phyloP scores from a whole-genome alignment of 2,113 vertebrate species.

The Lontra canadensis region DNA sequence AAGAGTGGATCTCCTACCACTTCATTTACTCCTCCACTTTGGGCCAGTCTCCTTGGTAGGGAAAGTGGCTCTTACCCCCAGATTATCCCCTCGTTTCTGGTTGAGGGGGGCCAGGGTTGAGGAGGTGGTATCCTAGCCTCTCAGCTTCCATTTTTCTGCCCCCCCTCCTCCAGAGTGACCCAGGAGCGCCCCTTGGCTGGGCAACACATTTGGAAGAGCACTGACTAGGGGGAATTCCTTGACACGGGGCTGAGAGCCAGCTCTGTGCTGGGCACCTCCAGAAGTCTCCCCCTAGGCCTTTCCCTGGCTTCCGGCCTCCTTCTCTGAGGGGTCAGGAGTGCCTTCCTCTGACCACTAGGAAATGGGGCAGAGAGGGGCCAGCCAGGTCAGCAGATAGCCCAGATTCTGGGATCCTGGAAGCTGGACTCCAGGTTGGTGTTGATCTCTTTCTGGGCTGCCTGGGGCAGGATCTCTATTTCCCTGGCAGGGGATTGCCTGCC shows the following conservation, averaged over 20 bases:
- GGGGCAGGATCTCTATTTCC: not conserved
- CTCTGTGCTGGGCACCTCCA: not conserved
- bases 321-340: not conserved
- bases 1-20: not conserved
- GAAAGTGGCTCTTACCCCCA: not conserved
- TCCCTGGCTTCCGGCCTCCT: not conserved
- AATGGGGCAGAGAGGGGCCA: not conserved
- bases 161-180: not conserved
- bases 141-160: not conserved
- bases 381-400: not conserved
- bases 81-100: not conserved
- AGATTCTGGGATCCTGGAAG: not conserved
- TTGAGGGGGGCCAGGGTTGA: not conserved
- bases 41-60: not conserved
- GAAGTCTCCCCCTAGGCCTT: not conserved
- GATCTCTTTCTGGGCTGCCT: not conserved
- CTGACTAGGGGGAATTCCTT: not conserved
- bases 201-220: not conserved
- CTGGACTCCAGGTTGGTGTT: not conserved
- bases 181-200: not conserved
- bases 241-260: not conserved
- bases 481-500: not conserved
- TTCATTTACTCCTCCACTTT: not conserved
- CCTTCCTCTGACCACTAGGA: not conserved
- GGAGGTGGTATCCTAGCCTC: not conserved